Base-by-base conservation (phyloP, 2,888 invertebrate species). In the Omphaloscelis lunosa region DNA sequence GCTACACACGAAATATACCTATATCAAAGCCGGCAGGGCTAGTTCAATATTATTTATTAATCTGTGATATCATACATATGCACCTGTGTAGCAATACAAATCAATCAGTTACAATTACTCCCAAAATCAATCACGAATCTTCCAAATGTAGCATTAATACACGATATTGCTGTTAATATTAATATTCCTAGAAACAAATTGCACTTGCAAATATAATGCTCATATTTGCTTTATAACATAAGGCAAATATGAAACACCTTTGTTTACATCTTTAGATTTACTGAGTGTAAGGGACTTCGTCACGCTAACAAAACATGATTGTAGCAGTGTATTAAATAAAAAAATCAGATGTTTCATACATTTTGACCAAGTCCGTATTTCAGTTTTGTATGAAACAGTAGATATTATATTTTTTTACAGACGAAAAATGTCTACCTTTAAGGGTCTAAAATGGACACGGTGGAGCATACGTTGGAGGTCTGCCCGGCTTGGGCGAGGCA, bases 81-180 rank as follows among this genome's bases (percentile, higher is more conserved):
- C 39, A 41, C 1, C 2, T 61, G 29, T 3, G n/a, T 51, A 51
- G 8, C 17, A 12, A 29, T 51, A 53, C 39, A 56, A 62, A 67
- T 82, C 48, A 82, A 76, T 76, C 63, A 59, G 20, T 23, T 53
- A 59, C 45, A 39, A 82, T 76, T 48, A 65, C n/a, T 53, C 3
- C 15, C 51, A 48, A 39, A 45, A 51, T 82, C 27, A 48, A 76
- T 65, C 34, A 41, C 15, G 34, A 48, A n/a, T n/a, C n/a, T 76
- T 65, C 20, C 53, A 5, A n/a, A 17, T 51, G 9, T 11, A 53
- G n/a, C 17, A 12, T 17, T 53, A 56, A 23, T 34, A 53, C 45
- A 61, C n/a, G 23, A 58, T 39, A 39, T 62, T 27, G 45, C 17
- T 53, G 17, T 41, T 53, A 7, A 58, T 23, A 34, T 8, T n/a